Percentiles rank a stretch among this genome's conserved stretches.
phyloP scores from a whole-genome alignment of 2,797 vertebrate species.

The Sebastes vulpes region DNA sequence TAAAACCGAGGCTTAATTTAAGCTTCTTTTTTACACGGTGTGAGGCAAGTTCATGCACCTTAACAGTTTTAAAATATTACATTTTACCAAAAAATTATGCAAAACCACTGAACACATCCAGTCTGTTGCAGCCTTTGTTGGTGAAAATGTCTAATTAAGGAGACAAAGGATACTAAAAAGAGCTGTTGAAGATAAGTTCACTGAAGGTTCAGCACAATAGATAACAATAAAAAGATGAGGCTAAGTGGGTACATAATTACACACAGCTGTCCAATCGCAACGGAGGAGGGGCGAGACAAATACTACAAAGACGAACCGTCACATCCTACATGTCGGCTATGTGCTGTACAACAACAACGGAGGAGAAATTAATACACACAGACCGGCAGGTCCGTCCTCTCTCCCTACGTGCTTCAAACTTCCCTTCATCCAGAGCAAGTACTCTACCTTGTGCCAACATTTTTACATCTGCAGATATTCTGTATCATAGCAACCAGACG shows the following conservation, averaged over 20 bases:
- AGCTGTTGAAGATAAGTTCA: background rate
- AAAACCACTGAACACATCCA: background rate
- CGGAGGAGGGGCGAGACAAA: background rate
- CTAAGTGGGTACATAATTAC: background rate
- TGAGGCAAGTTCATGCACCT: background rate
- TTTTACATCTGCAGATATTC: no score
- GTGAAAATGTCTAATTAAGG: constrained; percentile 1
- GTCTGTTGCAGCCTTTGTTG: background rate
- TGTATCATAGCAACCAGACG: no score
- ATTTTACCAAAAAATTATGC: background rate
- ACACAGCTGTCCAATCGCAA: background rate
- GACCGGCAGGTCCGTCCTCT: background rate
- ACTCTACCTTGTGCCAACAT: no score
- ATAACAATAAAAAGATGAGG: background rate
- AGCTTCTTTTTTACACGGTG: background rate
- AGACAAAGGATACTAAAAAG: background rate
- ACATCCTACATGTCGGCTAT: background rate
- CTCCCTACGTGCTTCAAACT: background rate
- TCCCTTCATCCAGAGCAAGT: background rate
- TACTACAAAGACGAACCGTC: background rate
- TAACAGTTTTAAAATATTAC: background rate
- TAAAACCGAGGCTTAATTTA: background rate
- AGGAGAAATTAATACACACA: background rate
- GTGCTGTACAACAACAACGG: background rate
- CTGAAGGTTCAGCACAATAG: background rate